Conservation (phyloP, 2,888 invertebrate genomes). For the Clanis bilineata region DNA sequence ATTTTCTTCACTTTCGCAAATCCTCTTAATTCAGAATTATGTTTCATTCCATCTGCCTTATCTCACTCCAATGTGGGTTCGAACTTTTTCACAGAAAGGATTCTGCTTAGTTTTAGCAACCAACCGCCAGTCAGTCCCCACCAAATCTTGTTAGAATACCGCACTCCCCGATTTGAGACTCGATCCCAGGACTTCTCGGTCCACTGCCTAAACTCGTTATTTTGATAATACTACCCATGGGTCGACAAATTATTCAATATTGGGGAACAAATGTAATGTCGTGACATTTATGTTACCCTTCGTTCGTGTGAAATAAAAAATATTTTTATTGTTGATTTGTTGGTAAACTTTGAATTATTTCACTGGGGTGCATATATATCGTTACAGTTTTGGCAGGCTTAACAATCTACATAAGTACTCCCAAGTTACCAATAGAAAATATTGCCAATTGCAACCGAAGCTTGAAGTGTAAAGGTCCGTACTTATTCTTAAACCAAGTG, state of each 20-base stretch:
- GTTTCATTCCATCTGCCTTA: too few relatives aligned
- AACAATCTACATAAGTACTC: neutral
- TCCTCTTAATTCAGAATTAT: too few relatives aligned
- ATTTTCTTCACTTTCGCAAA: too few relatives aligned
- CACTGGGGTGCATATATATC: conserved; percentile 52
- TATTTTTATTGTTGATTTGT: conserved; percentile 34
- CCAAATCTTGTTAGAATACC: too few relatives aligned
- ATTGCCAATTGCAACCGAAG: neutral
- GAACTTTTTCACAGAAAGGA: too few relatives aligned
- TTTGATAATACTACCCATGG: too few relatives aligned
- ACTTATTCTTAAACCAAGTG: too few relatives aligned
- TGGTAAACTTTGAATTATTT: conserved; percentile 54
- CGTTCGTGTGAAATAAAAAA: neutral
- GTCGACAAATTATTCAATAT: conserved; percentile 1
- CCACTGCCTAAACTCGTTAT: too few relatives aligned
- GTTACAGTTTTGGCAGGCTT: conserved; percentile 20
- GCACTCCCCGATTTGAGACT: too few relatives aligned
- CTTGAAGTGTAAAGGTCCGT: neutral
- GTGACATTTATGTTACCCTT: conserved; percentile 37
- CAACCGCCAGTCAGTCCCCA: too few relatives aligned
- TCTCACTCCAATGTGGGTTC: too few relatives aligned
- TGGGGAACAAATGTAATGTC: conserved; percentile 22
- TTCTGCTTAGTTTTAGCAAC: too few relatives aligned
- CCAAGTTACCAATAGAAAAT: conserved; percentile 4
- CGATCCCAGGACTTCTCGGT: neutral